These are phyloP conservation scores for Anableps anableps DNA, from an alignment of 2,797 vertebrate species.

Conservation along the genomic window DNA sequence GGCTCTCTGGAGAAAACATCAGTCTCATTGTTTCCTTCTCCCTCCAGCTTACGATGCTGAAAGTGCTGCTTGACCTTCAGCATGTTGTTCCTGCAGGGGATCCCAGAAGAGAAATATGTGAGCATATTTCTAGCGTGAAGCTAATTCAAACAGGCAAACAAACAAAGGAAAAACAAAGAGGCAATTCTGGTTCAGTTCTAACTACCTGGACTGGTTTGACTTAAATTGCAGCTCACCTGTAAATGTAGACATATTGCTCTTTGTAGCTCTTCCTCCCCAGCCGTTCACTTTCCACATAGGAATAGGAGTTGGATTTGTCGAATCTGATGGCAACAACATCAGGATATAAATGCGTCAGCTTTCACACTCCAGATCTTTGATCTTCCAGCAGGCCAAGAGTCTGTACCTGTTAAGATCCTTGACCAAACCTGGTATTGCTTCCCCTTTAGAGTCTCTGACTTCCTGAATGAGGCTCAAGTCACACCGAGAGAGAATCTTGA, in stretches of 20 bases:
- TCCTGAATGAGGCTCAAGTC: slow-evolving; percentile 87
- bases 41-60: slow-evolving; percentile 72
- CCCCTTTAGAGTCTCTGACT: slow-evolving; percentile 84
- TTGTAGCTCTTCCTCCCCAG: slow-evolving; percentile 85
- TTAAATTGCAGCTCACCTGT: slow-evolving; percentile 75
- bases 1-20: slow-evolving; percentile 83
- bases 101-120: not conserved
- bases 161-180: too few relatives aligned
- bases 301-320: slow-evolving; percentile 78
- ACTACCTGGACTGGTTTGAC: not conserved
- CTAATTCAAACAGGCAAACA: rapidly evolving
- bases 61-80: slow-evolving; percentile 80
- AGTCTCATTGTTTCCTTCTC: slow-evolving; percentile 53
- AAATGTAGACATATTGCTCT: slow-evolving; percentile 88
- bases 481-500: slow-evolving; percentile 84
- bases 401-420: slow-evolving; percentile 82
- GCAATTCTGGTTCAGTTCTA: not conserved
- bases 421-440: slow-evolving; percentile 77
- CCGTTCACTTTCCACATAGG: slow-evolving; percentile 81
- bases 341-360: not conserved
- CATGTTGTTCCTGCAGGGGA: slow-evolving; percentile 74
- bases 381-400: not conserved
- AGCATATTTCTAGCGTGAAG: not conserved
- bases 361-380: not conserved
- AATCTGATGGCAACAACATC: slow-evolving; percentile 64